These are phyloP conservation scores for Drosophila trichaetosa DNA, from an alignment of 2,888 invertebrate genomes.

Conservation along the genomic window DNA sequence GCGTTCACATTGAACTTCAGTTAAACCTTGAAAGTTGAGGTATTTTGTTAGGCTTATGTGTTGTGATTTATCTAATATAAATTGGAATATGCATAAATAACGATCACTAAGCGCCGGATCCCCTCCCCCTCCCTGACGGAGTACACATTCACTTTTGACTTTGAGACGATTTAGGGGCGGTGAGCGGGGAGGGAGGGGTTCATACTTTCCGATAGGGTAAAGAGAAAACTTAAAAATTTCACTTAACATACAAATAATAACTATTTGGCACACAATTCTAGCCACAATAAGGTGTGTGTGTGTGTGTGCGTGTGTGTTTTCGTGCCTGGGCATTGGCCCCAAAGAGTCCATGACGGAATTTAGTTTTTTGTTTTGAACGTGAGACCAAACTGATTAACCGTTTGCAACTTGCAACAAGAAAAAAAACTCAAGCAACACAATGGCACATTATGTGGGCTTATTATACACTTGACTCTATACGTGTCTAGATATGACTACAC, in stretches of 20 bases:
- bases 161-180: constrained; percentile 2
- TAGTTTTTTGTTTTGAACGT: constrained; percentile 72
- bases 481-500: constrained; percentile 21
- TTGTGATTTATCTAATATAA: constrained; percentile 54
- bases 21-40: constrained; percentile 65
- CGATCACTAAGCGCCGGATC: neutral
- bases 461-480: constrained; percentile 55
- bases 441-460: constrained; percentile 67
- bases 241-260: constrained; percentile 44
- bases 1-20: constrained; percentile 58
- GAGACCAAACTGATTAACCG: constrained; percentile 73
- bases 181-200: neutral
- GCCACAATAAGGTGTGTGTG: constrained; percentile 7
- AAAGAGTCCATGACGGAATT: constrained; percentile 64
- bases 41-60: constrained; percentile 31
- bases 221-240: constrained; percentile 70
- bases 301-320: constrained; percentile 13
- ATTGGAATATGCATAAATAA: constrained; percentile 5
- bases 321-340: constrained; percentile 66
- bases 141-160: constrained; percentile 60
- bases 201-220: constrained; percentile 40
- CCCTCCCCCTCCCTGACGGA: neutral
- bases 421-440: constrained; percentile 48
- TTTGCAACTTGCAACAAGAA: constrained; percentile 58
- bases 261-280: constrained; percentile 62